A percentile compares a stretch with the other conserved stretches of the same genome.
Evolutionary conservation across 2,888 invertebrate species (phyloP).

Genomic region (Apodemia zela): DNA sequence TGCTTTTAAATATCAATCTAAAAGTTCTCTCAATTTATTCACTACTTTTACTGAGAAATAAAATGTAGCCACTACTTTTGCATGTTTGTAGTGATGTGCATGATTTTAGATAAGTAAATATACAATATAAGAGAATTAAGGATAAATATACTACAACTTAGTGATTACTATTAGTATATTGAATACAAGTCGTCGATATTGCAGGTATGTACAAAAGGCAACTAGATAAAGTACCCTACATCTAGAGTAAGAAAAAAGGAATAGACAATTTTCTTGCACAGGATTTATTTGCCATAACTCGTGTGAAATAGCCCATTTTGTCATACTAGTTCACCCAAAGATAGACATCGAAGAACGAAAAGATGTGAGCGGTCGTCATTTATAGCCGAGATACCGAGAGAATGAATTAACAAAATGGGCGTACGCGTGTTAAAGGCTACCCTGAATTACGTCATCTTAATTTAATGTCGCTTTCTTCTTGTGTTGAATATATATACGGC

Average conservation of each 20-base stretch:
- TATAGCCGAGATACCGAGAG: neutral
- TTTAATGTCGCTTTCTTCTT: neutral
- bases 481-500: neutral
- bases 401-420: neutral
- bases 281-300: neutral
- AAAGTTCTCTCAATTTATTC: neutral
- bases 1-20: neutral
- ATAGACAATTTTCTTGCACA: neutral
- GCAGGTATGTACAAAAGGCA: neutral
- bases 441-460: neutral
- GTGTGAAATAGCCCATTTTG: neutral
- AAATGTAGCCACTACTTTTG: neutral
- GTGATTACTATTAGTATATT: neutral
- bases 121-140: neutral
- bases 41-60: neutral
- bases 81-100: neutral
- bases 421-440: neutral
- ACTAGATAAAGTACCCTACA: neutral
- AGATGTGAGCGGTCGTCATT: neutral
- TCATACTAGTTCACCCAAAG: neutral
- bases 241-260: neutral
- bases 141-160: neutral
- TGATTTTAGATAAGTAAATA: neutral
- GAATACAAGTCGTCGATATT: neutral
- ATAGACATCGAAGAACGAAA: neutral